Percentiles rank a stretch among this genome's conserved stretches.
These are phyloP conservation scores for Tineola bisselliella DNA, from an alignment of 2,888 invertebrate species.

Conservation along the genomic window DNA sequence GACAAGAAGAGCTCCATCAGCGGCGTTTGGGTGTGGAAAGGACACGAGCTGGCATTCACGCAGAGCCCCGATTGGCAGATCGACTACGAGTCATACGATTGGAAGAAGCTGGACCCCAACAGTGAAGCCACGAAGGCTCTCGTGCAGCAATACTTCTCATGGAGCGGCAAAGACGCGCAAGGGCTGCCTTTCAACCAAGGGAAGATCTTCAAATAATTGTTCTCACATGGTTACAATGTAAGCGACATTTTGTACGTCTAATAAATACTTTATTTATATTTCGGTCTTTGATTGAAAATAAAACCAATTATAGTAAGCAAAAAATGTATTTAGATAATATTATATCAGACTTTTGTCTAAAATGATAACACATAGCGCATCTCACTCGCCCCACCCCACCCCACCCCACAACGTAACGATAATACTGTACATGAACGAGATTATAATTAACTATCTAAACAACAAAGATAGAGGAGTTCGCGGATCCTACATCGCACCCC, in stretches of 20 bases:
- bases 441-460: background rate
- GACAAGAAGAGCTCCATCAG: slow-evolving; percentile 94
- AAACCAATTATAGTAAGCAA: slow-evolving; percentile 41
- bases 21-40: slow-evolving; percentile 98
- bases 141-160: slow-evolving; percentile 89
- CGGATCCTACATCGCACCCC: background rate
- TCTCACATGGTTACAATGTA: too few species aligned
- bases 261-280: background rate
- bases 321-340: slow-evolving; percentile 36
- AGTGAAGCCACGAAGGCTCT: slow-evolving; percentile 84
- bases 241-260: too few species aligned
- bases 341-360: slow-evolving; percentile 58
- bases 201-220: slow-evolving; percentile 93
- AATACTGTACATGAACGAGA: background rate
- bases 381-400: background rate
- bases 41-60: slow-evolving; percentile 92
- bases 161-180: slow-evolving; percentile 85
- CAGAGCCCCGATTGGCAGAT: slow-evolving; percentile 91
- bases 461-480: background rate
- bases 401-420: background rate
- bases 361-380: slow-evolving; percentile 32
- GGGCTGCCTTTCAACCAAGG: slow-evolving; percentile 98
- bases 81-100: slow-evolving; percentile 95
- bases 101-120: slow-evolving; percentile 91
- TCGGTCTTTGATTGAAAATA: background rate